Base-by-base conservation (phyloP, 2,888 invertebrate species). In the Acrobasis suavella region DNA sequence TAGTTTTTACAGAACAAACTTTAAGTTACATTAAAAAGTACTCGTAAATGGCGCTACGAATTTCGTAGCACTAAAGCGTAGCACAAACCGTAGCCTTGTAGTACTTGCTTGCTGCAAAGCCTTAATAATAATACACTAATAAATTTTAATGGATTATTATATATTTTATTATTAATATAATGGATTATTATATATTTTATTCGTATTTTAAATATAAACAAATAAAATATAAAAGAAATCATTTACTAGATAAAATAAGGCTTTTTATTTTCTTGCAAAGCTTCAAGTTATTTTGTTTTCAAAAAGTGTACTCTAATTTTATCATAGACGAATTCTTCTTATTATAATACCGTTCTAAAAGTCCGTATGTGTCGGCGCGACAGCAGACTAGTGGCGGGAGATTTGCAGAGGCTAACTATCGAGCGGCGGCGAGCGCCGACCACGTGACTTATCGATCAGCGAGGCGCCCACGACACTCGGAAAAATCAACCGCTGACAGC, bases 401-500 rank as follows among this genome's bases (percentile, higher is more conserved):
- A 90, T 89, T 90, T 83, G 86, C 87, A 76, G 83, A 83, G 86
- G 85, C 85, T 81, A 85, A 85, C 85, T 86, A 86, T 86, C 83
- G 85, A 86, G 84, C 85, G 81, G 85, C 85, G 84, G 80, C 73
- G 72, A 71, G 76, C 78, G 78, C 73, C 78, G 79, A 75, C 87
- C 91, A 89, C 91, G 91, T 91, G 91, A 91, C 90, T 91, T 91
- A 92, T 92, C 91, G 91, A 92, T 91, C 91, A 91, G 88, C 87
- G 82, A 81, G 80, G 81, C 83, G 86, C 89, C 86, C 90, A 88
- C 90, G 89, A 89, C 91, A 91, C 91, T 89, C 88, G 87, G 91
- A 91, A 91, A 91, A 92, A 92, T 92, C 91, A 91, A 90, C 91
- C 91, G 90, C 90, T 91, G 91, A 91, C 91, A 91, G 91, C 90